A percentile compares a stretch with the other conserved stretches of the same genome.
Evolutionary conservation across 2,888 invertebrate species (phyloP).

Genomic region (Tenodera sinensis): DNA sequence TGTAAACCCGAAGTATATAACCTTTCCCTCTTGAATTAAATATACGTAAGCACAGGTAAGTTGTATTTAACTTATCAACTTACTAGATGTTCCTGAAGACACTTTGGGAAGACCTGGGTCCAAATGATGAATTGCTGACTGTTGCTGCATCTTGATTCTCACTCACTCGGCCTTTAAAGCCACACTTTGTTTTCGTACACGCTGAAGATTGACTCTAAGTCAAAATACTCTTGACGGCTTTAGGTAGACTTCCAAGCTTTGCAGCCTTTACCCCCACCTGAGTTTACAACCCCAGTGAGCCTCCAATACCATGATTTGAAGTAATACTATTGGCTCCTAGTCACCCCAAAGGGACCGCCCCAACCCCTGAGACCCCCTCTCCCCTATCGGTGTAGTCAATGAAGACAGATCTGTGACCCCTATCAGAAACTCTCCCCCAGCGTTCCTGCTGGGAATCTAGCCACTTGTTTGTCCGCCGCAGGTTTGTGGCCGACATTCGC

Average conservation of each 20-base stretch:
- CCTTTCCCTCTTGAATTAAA: no score
- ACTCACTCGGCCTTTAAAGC: neutral
- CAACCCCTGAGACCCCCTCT: neutral
- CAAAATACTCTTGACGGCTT: conserved; percentile 7
- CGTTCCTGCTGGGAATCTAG: conserved; percentile 25
- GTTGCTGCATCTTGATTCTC: conserved; percentile 18
- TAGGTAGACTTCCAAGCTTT: neutral
- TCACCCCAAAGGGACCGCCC: conserved; percentile 14
- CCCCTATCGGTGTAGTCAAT: conserved; percentile 5
- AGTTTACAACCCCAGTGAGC: neutral
- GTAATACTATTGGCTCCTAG: conserved; percentile 7
- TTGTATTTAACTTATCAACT: neutral
- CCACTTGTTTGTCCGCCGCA: conserved; percentile 23
- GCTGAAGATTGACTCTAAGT: neutral
- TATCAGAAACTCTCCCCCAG: neutral
- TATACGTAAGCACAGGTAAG: no score
- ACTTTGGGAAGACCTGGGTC: conserved; percentile 26
- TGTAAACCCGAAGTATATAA: no score
- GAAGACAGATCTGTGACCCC: conserved; percentile 14
- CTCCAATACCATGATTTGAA: neutral
- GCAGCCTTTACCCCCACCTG: neutral
- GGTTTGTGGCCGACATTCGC: neutral
- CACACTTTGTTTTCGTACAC: neutral
- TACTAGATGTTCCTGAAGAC: conserved; percentile 29
- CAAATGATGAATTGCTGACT: conserved; percentile 15